Evolutionary conservation across 2,888 invertebrate genomes (phyloP), one percentile per base, ranked within the genome.

Genomic region (Pachymerium ferrugineum): DNA sequence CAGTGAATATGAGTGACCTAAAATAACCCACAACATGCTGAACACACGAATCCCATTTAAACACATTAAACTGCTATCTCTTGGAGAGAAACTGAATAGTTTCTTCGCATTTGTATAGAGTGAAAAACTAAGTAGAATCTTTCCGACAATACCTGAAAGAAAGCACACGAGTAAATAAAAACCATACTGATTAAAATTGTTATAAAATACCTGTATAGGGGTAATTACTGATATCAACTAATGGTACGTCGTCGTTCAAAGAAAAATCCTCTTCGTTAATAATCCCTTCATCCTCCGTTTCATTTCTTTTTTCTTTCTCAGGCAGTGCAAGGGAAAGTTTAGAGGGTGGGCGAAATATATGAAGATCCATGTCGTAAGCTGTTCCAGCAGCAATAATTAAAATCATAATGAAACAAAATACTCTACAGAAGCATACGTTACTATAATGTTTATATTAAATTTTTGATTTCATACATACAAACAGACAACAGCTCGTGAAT

Each of bases 11-110:
- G 85, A 83, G 77, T 88, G 87, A 0, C 84, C 85, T 75, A 85
- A 79, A 67, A 87, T 84, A 22, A 88, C 85, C 86, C 87, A 87
- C 30, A 84, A 77, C 85, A 88, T 86, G 19, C 85, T 84, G 22
- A 87, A 79, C 76, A 86, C 85, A 76, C 85, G 81, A 10, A 87
- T 74, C 0, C 87, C 86, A 76, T 86, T 86, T 14, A 87, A 81
- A 3, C 81, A 79, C 0, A 80, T 77, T 0, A 87, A 76, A 0
- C 83, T 80, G 19, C 83, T 82, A 0, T 78, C 42, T 3, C 79
- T 76, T 3, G 82, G 71, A 19, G 81, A 80, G 0, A 83, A 83
- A 31, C 80, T 80, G 16, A 86, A 80, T 47, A 86, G 81, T 5
- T 80, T 79, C 73, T 80, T 82, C 0, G 83, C 80, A 76, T 86